These are phyloP conservation scores for Vidua chalybeata DNA, from an alignment of 2,113 vertebrate species.

Conservation along the genomic window DNA sequence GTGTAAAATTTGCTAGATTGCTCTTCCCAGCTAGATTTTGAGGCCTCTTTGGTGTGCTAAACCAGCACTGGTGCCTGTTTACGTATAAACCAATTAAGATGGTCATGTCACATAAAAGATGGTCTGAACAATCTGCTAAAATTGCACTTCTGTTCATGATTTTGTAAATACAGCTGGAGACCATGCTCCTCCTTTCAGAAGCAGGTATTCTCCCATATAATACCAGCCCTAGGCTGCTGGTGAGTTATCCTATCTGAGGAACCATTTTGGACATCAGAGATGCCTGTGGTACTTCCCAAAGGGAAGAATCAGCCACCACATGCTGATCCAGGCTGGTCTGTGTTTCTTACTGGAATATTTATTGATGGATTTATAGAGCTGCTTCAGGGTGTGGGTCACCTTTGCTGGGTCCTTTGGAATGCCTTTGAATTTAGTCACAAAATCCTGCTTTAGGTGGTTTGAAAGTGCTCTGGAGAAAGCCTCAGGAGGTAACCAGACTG, in stretches of 20 bases:
- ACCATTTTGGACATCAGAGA: neutral
- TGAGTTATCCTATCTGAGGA: neutral
- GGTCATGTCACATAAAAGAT: neutral
- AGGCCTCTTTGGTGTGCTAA: neutral
- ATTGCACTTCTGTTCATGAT: neutral
- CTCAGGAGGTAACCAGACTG: neutral
- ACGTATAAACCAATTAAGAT: accelerated
- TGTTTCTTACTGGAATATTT: neutral
- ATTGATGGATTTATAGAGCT: neutral
- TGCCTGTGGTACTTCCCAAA: neutral
- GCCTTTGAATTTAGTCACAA: neutral
- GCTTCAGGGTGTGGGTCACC: accelerated
- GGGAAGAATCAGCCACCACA: neutral
- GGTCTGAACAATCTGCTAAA: neutral
- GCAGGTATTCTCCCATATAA: neutral
- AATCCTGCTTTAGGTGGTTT: neutral
- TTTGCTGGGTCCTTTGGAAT: neutral
- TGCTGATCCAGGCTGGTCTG: neutral
- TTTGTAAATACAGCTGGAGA: neutral
- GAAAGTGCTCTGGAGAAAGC: neutral
- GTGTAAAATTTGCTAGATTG: neutral
- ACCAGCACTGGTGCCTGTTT: neutral
- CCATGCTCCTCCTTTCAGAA: neutral
- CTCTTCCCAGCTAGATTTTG: neutral
- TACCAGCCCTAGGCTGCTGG: neutral